Evolutionary conservation across 2,113 vertebrate species (phyloP), one percentile per base, ranked within the genome.

Genomic region (Hyperopisus bebe): DNA sequence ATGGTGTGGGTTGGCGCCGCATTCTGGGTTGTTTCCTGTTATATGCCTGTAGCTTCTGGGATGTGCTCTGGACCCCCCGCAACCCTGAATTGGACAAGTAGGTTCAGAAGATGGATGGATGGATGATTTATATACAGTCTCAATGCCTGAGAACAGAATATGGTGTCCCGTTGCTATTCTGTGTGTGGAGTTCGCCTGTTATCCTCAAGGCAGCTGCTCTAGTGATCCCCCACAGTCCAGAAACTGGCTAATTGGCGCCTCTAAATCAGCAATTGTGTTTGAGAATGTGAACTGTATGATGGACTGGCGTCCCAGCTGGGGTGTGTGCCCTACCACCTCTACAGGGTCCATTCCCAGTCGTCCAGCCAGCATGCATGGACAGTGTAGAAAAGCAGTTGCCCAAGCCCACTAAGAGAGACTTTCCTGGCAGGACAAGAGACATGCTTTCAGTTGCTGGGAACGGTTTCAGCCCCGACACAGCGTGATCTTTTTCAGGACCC

Each of bases 401-500:
- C 3, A 80, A 39, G 31, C 13, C 31, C 31, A 31, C 70, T 77
- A 19, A 77, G 31, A 77, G 13, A 77, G 3, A 39, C 27, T 39
- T 74, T 74, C 8, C 66, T 74, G 66, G 66, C 66, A 74, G 66
- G 66, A 74, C 11, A 15, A 27, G 66, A 31, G 9, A 35, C 66
- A 1, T 17, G 31, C 31, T 35, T 39, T 39, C 31, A 27, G 58
- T 27, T 9, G 8, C 58, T 77, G 82, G 77, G 89, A 88, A 90
- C 70, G 74, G 48, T 50, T 58, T 31, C 50, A 46, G 80, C 31
- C 83, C 83, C 31, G 3, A 47, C 77, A 31, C 91, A 90, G 90
- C 83, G 31, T 88, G 90, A 87, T 51, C 46, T 84, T 83, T 27
- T 77, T 84, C 83, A 47, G n/a, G 62, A 27, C 89, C 87, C 77